Percentiles rank a stretch among this genome's conserved stretches.
phyloP scores from a whole-genome alignment of 2,113 vertebrate species.

The Scopus umbretta region DNA sequence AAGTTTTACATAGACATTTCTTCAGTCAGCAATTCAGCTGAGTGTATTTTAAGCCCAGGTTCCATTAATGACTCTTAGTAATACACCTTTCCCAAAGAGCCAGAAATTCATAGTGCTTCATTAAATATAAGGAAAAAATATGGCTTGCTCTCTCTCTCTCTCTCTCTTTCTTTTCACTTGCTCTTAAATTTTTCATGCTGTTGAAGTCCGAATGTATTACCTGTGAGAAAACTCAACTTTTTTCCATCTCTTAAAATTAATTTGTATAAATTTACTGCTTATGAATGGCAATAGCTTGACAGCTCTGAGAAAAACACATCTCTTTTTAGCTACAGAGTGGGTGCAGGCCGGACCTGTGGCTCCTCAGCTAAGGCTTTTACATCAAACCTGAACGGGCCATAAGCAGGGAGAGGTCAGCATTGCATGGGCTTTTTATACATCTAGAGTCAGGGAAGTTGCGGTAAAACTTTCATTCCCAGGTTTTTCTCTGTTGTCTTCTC shows the following conservation, averaged over 20 bases:
- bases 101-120: constrained; percentile 45
- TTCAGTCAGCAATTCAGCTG: constrained; percentile 33
- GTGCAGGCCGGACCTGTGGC: neutral
- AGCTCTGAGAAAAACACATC: constrained; percentile 1
- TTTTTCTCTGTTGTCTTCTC: neutral
- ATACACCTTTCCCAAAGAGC: constrained; percentile 52
- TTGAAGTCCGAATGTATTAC: constrained; percentile 17
- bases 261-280: constrained; percentile 27
- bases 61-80: constrained; percentile 61
- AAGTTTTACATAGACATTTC: constrained; percentile 41
- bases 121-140: constrained; percentile 48
- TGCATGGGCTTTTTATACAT: neutral
- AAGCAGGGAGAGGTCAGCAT: neutral
- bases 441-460: neutral
- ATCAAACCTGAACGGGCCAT: neutral
- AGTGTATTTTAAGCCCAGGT: constrained; percentile 46
- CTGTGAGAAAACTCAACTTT: constrained; percentile 9
- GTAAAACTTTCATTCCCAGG: neutral
- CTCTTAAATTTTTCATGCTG: constrained; percentile 50
- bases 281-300: constrained; percentile 27
- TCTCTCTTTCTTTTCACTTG: neutral
- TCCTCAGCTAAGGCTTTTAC: neutral
- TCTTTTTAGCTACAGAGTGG: neutral
- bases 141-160: neutral
- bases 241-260: constrained; percentile 39